Conservation (phyloP, 2,797 vertebrate genomes). For the Arnoldichthys spilopterus region DNA sequence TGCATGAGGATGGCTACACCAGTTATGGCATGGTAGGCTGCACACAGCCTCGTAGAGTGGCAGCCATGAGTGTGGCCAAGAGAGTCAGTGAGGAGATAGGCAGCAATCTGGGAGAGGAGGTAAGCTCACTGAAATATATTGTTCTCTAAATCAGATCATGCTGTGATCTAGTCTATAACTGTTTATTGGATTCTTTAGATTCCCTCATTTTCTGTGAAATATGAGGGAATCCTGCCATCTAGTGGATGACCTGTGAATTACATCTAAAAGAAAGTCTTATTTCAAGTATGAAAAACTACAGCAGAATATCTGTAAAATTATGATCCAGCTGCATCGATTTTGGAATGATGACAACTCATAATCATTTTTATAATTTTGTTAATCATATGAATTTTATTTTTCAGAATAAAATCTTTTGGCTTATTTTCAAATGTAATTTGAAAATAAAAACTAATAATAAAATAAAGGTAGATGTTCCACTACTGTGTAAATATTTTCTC, state of each 20-base stretch:
- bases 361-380: too few species aligned
- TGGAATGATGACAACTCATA: too few species aligned
- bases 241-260: slow-evolving; percentile 55
- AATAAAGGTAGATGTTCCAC: too few species aligned
- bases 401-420: too few species aligned
- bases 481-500: too few species aligned
- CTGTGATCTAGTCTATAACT: neutral
- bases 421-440: too few species aligned
- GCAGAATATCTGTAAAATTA: too few species aligned
- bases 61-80: slow-evolving; percentile 98
- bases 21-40: slow-evolving; percentile 98
- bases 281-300: neutral
- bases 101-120: slow-evolving; percentile 93
- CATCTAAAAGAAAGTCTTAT: too few species aligned
- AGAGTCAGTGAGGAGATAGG: slow-evolving; percentile 97
- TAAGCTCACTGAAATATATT: slow-evolving; percentile 66
- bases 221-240: slow-evolving; percentile 63
- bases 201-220: neutral
- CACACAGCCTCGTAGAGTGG: slow-evolving; percentile 95
- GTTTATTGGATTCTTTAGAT: neutral
- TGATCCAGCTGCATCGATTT: too few species aligned
- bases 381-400: too few species aligned
- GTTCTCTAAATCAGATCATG: neutral
- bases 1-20: slow-evolving; percentile 97
- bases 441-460: too few species aligned